Conservation (phyloP, 2,888 invertebrate species). For the Azorinus chamasolen region DNA sequence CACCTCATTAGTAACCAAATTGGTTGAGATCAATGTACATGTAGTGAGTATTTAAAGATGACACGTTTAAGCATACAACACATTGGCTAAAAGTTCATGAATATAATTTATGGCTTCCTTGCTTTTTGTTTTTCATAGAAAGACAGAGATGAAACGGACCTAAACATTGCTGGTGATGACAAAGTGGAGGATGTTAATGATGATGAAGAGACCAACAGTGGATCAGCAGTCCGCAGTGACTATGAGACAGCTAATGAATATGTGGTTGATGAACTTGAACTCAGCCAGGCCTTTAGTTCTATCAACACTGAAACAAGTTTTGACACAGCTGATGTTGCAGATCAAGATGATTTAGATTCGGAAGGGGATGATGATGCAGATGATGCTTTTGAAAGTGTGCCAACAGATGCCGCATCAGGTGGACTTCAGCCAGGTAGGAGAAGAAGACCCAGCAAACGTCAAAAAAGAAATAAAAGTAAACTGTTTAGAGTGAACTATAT, state of each 20-base stretch:
- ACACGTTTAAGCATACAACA: too few relatives aligned
- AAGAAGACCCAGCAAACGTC: constrained; percentile 52
- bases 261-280: constrained; percentile 5
- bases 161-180: too few relatives aligned
- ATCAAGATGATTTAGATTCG: background rate
- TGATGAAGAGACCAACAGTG: background rate
- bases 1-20: too few relatives aligned
- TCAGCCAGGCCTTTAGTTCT: background rate
- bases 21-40: too few relatives aligned
- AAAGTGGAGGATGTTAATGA: background rate
- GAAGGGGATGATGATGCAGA: constrained; percentile 13
- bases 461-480: constrained; percentile 51
- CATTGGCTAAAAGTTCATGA: too few relatives aligned
- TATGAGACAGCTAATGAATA: constrained; percentile 45
- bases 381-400: constrained; percentile 6
- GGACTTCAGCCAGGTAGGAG: constrained; percentile 9
- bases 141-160: too few relatives aligned
- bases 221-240: constrained; percentile 25
- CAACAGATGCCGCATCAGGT: background rate
- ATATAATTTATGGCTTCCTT: too few relatives aligned
- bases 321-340: background rate
- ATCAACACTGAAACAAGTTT: background rate
- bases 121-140: too few relatives aligned
- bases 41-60: too few relatives aligned
- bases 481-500: constrained; percentile 37